phyloP scores from a whole-genome alignment of 2,113 vertebrate genomes.

The Sceloporus tristichus region DNA sequence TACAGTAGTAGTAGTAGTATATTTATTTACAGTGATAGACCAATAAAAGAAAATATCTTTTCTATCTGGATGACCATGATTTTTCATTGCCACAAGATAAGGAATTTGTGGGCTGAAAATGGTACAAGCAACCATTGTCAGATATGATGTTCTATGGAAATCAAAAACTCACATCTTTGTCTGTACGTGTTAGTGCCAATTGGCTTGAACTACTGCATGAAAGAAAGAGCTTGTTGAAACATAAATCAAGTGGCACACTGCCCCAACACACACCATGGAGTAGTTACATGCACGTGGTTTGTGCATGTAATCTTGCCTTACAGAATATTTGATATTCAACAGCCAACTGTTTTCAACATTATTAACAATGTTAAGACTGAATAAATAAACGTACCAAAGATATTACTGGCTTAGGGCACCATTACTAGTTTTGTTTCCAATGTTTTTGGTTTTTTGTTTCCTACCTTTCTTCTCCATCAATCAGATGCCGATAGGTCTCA shows the following conservation, averaged over 20 bases:
- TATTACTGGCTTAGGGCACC: no score
- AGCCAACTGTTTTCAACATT: not conserved
- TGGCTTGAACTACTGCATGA: not conserved
- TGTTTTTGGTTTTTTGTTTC: not conserved
- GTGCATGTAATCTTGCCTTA: not conserved
- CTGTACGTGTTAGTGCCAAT: not conserved
- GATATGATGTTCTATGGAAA: not conserved
- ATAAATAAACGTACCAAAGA: not conserved
- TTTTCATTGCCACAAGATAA: not conserved
- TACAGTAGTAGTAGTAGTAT: not conserved
- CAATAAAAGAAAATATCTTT: no score
- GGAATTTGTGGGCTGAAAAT: not conserved
- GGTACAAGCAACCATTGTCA: not conserved
- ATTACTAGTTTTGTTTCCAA: not conserved
- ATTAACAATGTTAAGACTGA: not conserved
- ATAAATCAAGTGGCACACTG: not conserved
- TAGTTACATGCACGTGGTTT: not conserved
- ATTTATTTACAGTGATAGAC: no score
- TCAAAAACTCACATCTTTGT: not conserved
- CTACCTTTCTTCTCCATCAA: constrained; percentile 63
- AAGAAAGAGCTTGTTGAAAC: not conserved
- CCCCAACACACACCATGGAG: not conserved
- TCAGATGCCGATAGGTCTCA: constrained; percentile 69
- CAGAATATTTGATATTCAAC: not conserved
- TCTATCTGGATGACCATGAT: not conserved